Evolutionary conservation across 2,888 invertebrate genomes (phyloP), one percentile per base, ranked within the genome.

Genomic region (Napeogenes sylphis): DNA sequence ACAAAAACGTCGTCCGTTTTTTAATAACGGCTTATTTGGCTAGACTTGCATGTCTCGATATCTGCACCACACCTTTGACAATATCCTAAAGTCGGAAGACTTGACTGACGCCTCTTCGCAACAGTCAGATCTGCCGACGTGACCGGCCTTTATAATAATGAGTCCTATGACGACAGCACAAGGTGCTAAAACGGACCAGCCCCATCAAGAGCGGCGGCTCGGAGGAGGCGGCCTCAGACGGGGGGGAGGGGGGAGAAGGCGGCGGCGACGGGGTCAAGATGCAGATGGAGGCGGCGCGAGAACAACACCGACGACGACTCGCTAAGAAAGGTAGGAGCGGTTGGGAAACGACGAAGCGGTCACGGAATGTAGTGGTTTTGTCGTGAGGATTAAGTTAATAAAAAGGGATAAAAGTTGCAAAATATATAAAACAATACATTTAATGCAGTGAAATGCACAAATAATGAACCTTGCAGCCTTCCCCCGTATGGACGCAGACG

Each of bases 401-500:
- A 5, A 12, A 51, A 30, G 30, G 30, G 12, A 2, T 21, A 30
- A 12, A 2, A 4, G 30, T 51, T 51, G 2, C 38, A 2, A 12
- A 30, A 54, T 21, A 45, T 30, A 51, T 2, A 51, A 3, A 30
- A 51, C n/a, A 33, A n/a, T 60, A 53, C 30, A 21, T 61, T 56
- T 53, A 42, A 8, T 45, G 14, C 54, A 14, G 51, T 54, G 21
- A 45, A 55, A 55, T 21, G 21, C 33, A 59, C 56, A 59, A 21
- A 30, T 51, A 51, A 51, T 51, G 51, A 51, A 51, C 51, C 42
- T 60, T 54, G 12, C 95, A 94, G 97, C 96, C 21, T 99, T 98
- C 80, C 91, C 99, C 32, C 92, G 97, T 38, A 96, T 97, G 85
- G 94, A 94, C 71, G 92, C 94, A 51, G 97, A 98, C 74, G 98